Conservation (phyloP, 2,888 invertebrate genomes). For the Dyspetes luteomarginatus region DNA sequence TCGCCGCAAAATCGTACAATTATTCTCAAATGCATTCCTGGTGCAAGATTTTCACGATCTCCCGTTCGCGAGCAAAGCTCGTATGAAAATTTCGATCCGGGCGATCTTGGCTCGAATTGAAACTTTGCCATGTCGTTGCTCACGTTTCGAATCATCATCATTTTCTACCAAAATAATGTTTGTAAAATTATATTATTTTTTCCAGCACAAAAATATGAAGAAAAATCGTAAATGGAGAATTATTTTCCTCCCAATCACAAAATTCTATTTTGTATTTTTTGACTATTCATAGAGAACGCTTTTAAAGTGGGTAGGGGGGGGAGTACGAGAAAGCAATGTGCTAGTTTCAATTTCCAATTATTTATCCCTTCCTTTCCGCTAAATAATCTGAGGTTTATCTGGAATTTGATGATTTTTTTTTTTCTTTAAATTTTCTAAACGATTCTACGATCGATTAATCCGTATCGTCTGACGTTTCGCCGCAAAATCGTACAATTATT, state of each 20-base stretch:
- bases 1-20: conserved; percentile 79
- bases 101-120: conserved; percentile 73
- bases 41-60: conserved; percentile 75
- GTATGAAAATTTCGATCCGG: conserved; percentile 75
- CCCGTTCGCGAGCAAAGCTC: conserved; percentile 66
- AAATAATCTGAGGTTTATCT: no score
- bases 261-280: conserved; percentile 57
- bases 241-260: no score
- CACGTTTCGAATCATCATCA: conserved; percentile 75
- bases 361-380: no score
- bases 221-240: no score
- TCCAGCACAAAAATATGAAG: no score
- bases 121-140: conserved; percentile 75
- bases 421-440: no score
- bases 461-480: conserved; percentile 76
- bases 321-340: no score
- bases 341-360: no score
- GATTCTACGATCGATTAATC: conserved; percentile 76
- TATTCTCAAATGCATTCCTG: conserved; percentile 82
- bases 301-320: no score
- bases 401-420: no score
- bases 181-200: not conserved
- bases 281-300: no score
- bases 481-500: conserved; percentile 79
- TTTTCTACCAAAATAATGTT: conserved; percentile 55